Percentiles rank a stretch among this genome's conserved stretches.
Evolutionary conservation across 2,888 invertebrate species (phyloP).

Genomic region (Drosophila hamatofila): DNA sequence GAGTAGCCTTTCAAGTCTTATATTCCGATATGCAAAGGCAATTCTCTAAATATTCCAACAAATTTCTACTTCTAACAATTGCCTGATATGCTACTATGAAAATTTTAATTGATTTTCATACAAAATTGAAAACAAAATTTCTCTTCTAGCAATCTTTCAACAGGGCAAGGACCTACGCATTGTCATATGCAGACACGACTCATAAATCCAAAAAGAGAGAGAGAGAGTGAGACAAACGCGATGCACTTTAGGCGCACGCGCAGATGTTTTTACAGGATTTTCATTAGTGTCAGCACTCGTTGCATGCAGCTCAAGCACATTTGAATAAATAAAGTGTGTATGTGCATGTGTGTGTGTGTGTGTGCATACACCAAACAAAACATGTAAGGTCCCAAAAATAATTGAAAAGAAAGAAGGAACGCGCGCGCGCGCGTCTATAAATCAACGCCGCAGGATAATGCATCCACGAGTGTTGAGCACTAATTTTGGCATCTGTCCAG

Average conservation of each 20-base stretch:
- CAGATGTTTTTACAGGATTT: conserved; percentile 71
- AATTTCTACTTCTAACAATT: neutral
- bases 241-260: conserved; percentile 58
- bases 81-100: neutral
- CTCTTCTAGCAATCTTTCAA: conserved; percentile 24
- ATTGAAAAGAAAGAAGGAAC: conserved; percentile 47
- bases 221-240: conserved; percentile 22
- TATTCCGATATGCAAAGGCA: neutral
- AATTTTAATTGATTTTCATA: conserved; percentile 30
- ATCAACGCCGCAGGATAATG: conserved; percentile 73
- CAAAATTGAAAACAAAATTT: conserved; percentile 1
- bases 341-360: conserved; percentile 2
- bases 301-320: conserved; percentile 54
- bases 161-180: conserved; percentile 36
- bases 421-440: conserved; percentile 62
- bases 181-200: conserved; percentile 30
- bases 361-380: conserved; percentile 50
- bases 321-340: conserved; percentile 65
- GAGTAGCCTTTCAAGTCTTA: neutral
- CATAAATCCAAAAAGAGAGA: conserved; percentile 17
- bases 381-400: conserved; percentile 52
- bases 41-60: neutral
- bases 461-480: conserved; percentile 64
- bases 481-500: conserved; percentile 69
- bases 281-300: conserved; percentile 63